phyloP scores from a whole-genome alignment of 2,888 invertebrate genomes.

The Perizoma flavofasciatum region DNA sequence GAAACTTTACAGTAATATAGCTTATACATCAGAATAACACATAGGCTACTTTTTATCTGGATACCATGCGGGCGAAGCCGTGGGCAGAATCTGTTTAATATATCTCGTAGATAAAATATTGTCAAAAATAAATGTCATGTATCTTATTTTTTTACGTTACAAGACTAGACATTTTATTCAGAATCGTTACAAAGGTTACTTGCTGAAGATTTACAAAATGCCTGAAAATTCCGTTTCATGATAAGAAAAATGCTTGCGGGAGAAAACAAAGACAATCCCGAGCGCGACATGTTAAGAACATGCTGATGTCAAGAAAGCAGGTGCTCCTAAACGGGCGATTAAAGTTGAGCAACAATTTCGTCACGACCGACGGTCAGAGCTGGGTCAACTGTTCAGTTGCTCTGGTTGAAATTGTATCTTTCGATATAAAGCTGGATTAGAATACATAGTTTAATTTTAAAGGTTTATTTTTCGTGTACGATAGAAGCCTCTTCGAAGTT shows the following conservation, averaged over 20 bases:
- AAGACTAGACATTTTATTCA: neutral
- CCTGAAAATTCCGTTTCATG: conserved; percentile 12
- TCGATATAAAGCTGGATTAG: no score
- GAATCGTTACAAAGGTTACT: neutral
- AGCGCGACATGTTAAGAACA: conserved; percentile 26
- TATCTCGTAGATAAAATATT: no score
- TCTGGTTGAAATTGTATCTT: no score
- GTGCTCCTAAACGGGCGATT: conserved; percentile 15
- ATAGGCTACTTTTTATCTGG: no score
- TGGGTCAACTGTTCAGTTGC: neutral
- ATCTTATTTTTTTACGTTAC: neutral
- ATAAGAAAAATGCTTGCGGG: conserved; percentile 23
- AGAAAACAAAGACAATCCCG: conserved; percentile 22
- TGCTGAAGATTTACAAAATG: conserved; percentile 13
- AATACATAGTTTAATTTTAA: no score
- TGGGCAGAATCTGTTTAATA: no score
- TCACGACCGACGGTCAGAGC: neutral
- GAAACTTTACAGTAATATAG: no score
- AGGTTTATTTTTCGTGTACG: no score
- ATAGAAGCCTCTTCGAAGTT: no score
- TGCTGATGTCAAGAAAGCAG: conserved; percentile 31
- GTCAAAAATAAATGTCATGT: no score
- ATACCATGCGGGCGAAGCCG: no score
- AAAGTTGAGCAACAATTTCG: conserved; percentile 7
- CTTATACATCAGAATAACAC: no score